A percentile compares a stretch with the other conserved stretches of the same genome.
These are phyloP conservation scores for Squalus acanthias DNA, from an alignment of 2,797 vertebrate species.

Conservation along the genomic window DNA sequence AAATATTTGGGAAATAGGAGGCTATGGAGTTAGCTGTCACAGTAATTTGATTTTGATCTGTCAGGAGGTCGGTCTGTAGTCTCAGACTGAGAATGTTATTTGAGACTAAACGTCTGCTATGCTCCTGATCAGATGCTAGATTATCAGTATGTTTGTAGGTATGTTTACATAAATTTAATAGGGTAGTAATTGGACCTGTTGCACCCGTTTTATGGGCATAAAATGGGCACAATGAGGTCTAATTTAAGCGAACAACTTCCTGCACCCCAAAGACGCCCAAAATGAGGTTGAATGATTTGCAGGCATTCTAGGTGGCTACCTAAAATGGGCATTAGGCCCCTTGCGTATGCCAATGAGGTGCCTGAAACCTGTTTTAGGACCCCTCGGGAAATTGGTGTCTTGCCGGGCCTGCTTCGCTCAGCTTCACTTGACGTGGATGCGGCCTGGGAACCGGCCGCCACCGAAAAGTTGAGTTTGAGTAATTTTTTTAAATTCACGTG, in stretches of 20 bases:
- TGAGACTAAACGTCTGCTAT: not conserved
- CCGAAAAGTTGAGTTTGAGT: too few species aligned
- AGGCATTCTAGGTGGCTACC: too few species aligned
- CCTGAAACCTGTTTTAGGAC: too few species aligned
- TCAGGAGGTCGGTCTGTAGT: not conserved
- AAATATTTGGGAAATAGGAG: not conserved
- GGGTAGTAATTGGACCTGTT: not conserved
- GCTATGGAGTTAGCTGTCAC: not conserved
- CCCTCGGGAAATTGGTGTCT: too few species aligned
- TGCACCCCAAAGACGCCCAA: not conserved
- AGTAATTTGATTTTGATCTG: not conserved
- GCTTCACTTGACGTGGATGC: too few species aligned
- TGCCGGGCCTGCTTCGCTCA: too few species aligned
- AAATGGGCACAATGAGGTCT: not conserved
- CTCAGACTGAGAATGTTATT: not conserved
- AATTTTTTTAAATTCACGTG: too few species aligned
- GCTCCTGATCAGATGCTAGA: not conserved
- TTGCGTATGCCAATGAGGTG: not conserved
- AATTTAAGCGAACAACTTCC: not conserved
- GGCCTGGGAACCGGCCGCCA: too few species aligned
- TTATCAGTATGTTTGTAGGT: not conserved
- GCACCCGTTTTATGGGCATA: not conserved
- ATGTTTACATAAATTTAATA: not conserved
- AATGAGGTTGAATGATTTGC: not conserved
- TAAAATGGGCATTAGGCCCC: not conserved